phyloP scores from a whole-genome alignment of 37 sponge, comb jelly and placozoan species.

The Beroe forskalii region DNA sequence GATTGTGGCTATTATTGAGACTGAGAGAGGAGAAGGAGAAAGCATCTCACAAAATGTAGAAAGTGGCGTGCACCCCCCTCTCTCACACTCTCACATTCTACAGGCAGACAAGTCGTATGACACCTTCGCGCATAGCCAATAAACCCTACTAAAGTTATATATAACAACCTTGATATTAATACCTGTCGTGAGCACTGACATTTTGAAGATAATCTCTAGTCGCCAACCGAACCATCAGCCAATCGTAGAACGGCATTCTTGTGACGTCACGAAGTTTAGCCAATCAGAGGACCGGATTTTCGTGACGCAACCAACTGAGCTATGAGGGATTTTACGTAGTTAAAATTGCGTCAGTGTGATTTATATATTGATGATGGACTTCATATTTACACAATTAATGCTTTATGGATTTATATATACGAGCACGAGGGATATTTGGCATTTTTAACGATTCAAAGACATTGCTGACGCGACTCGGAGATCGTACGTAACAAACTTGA shows the following conservation, averaged over 20 bases:
- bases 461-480: not conserved
- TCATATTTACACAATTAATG: not conserved
- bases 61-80: not conserved
- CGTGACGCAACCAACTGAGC: not conserved
- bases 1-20: too few species aligned
- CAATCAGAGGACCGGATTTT: not conserved
- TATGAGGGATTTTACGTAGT: not conserved
- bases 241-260: not conserved
- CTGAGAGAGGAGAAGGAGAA: too few species aligned
- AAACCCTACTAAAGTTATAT: conserved; percentile 28
- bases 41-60: not conserved
- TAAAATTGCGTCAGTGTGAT: not conserved
- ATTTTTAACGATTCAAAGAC: too few species aligned
- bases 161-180: not conserved
- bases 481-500: too few species aligned
- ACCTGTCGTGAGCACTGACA: conserved; percentile 45
- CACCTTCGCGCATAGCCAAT: too few species aligned
- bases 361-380: not conserved
- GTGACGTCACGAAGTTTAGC: not conserved
- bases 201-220: not conserved
- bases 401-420: too few species aligned
- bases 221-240: not conserved
- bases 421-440: too few species aligned
- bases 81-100: not conserved
- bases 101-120: not conserved